Base-by-base conservation (phyloP, 2,888 invertebrate species). In the Caenorhabditis macrosperma region DNA sequence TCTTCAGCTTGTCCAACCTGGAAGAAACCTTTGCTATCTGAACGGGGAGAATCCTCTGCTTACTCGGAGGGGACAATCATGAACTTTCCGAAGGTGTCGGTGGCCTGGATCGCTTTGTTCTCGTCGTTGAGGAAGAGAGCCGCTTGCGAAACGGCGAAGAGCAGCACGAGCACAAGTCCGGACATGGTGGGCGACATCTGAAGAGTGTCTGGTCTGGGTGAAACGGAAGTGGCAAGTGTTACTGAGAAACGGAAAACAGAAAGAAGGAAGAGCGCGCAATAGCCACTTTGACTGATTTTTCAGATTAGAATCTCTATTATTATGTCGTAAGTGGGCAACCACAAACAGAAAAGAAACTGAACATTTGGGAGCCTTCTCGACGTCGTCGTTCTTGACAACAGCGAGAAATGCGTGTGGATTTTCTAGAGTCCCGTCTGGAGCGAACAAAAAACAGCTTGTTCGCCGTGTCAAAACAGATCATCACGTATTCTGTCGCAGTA, bases 1-100 rank as follows among this genome's bases (percentile, higher is more conserved):
- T 71, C 44, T 81, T 81, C 67, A 81, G 12, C 44, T 80, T 79
- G 64, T 75, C 69, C 17, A 80, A n/a, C 35, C 76, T 76, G 63
- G 6, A 75, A 78, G 26, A 20, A 41, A 59, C 59, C 2, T n/a
- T 46, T 44, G 46, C 4, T 1, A 41, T n/a, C n/a, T n/a, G n/a
- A n/a, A n/a, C n/a, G 24, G n/a, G 1, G 10, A n/a, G 33, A 30
- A 2, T 9, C 9, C 17, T 30, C 15, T 6, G 2, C 76, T 61
- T 46, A 67, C 63, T 76, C 63, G 12, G 76, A 66, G 17, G 48
- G 50, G 33, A 50, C 33, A 17, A 63, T 44, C 33, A 75, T 30
- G 33, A 59, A 74, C 6, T 50, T 55, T n/a, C 74, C 59, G n/a
- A 63, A 72, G 5, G 61, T 55, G 48, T 72, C 57, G 35, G 41